These are phyloP conservation scores for Potorous gilbertii DNA, from an alignment of 2,797 vertebrate genomes.

Conservation along the genomic window DNA sequence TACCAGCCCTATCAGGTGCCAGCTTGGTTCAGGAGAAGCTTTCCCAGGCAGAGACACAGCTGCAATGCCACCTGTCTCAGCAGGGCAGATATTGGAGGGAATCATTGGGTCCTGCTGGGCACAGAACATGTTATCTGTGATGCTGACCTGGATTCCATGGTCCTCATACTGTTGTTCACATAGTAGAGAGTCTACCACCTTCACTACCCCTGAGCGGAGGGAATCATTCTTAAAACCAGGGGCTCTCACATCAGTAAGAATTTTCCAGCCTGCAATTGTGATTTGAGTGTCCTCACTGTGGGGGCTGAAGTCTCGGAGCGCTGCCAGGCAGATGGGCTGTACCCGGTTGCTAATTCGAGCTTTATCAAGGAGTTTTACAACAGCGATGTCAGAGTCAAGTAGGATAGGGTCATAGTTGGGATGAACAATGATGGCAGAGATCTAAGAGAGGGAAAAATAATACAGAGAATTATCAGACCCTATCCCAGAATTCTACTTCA, in stretches of 20 bases:
- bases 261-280: constrained; percentile 94
- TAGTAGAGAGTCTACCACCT: constrained; percentile 90
- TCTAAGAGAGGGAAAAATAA: constrained; percentile 83
- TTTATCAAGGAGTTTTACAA: constrained; percentile 96
- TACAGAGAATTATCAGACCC: constrained; percentile 27
- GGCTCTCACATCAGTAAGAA: constrained; percentile 86
- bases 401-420: constrained; percentile 95
- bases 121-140: constrained; percentile 98
- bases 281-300: constrained; percentile 82
- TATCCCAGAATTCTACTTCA: background rate
- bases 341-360: constrained; percentile 92
- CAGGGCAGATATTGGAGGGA: constrained; percentile 93
- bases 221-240: constrained; percentile 86
- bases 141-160: constrained; percentile 90
- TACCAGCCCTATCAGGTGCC: constrained; percentile 95
- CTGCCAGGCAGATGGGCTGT: constrained; percentile 93
- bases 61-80: constrained; percentile 95
- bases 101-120: constrained; percentile 87
- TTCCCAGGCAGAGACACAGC: constrained; percentile 86
- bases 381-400: constrained; percentile 94
- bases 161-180: constrained; percentile 97
- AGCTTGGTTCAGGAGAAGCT: constrained; percentile 84
- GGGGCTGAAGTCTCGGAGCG: constrained; percentile 82
- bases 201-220: constrained; percentile 90
- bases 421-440: constrained; percentile 92